Conservation (phyloP, 2,888 invertebrate genomes). For the Tipula unca region DNA sequence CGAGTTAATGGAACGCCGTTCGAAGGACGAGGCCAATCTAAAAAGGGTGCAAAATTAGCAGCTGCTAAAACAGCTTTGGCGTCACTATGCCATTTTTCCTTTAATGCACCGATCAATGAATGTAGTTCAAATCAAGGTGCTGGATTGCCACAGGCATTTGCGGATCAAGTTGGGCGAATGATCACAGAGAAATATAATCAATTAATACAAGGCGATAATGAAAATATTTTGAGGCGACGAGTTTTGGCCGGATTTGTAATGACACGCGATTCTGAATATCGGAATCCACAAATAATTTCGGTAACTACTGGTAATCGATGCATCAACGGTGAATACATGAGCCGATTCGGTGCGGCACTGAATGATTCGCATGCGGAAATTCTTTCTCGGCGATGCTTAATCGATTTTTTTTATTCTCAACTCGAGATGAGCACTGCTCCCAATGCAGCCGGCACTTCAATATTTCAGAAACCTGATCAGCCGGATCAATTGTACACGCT, state of each 20-base stretch:
- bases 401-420: conserved; percentile 71
- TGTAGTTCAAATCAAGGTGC: conserved; percentile 38
- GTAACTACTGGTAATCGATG: conserved; percentile 92
- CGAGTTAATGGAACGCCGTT: conserved; percentile 60
- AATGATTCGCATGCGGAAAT: conserved; percentile 99
- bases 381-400: conserved; percentile 71
- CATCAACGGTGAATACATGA: conserved; percentile 87
- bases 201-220: conserved; percentile 59
- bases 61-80: conserved; percentile 80
- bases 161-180: conserved; percentile 63
- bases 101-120: conserved; percentile 34
- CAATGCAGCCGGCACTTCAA: conserved; percentile 22
- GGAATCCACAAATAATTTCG: conserved; percentile 47
- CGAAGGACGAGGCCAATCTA: conserved; percentile 81
- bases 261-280: conserved; percentile 53
- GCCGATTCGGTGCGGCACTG: conserved; percentile 72
- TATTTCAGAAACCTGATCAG: conserved; percentile 17
- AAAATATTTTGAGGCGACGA: conserved; percentile 70
- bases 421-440: conserved; percentile 54
- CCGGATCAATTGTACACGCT: conserved; percentile 47
- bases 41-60: conserved; percentile 83
- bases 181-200: conserved; percentile 68
- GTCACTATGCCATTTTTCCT: conserved; percentile 44
- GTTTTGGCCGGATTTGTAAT: conserved; percentile 96
- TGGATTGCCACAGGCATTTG: conserved; percentile 60